Evolutionary conservation across 2,888 invertebrate genomes (phyloP), one percentile per base, ranked within the genome.

Genomic region (Pachymerium ferrugineum): DNA sequence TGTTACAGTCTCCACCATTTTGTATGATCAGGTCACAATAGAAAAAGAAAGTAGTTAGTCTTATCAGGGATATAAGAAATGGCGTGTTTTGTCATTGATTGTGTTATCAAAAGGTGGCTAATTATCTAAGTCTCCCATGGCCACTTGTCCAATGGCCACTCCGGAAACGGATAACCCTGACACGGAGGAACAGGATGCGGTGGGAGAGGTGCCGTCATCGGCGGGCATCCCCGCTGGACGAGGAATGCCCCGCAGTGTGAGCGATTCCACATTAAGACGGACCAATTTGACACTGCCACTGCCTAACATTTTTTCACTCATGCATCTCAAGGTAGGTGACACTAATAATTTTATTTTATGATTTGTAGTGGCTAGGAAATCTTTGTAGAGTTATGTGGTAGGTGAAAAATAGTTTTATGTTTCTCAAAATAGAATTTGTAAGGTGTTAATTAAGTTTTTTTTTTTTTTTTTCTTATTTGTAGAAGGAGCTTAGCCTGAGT

Each of bases 401-500:
- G 5, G 5, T 33, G 12, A 8, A 12, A 33, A 6, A 12, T 33
- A 12, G 12, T 38, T 1, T 14, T 16, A 12, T 1, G 0, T 12
- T n/a, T n/a, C n/a, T n/a, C n/a, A 12, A 35, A 10, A 35, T 35
- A 35, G 12, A 35, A 12, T 35, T 35, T 12, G 12, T 35, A 12
- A 35, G 10, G 10, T 35, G 10, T 12, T 12, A 35, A 35, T 35
- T 35, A 12, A 25, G 3, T 25, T 0, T 29, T n/a, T 22, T n/a
- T 22, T 22, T 70, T 16, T 29, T 75, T 75, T 70, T 54, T 74
- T 75, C 72, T 19, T 70, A 70, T 74, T 79, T 79, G 42, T 80
- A 83, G 83, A 82, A 85, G 81, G 87, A 87, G 79, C 80, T 85
- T 76, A 84, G 83, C 79, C 80, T 85, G 75, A 83, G 84, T 70